A percentile compares a stretch with the other conserved stretches of the same genome.
Evolutionary conservation across 1,140 invertebrate genomes (phyloP).

Genomic region (Caerostris extrusa): DNA sequence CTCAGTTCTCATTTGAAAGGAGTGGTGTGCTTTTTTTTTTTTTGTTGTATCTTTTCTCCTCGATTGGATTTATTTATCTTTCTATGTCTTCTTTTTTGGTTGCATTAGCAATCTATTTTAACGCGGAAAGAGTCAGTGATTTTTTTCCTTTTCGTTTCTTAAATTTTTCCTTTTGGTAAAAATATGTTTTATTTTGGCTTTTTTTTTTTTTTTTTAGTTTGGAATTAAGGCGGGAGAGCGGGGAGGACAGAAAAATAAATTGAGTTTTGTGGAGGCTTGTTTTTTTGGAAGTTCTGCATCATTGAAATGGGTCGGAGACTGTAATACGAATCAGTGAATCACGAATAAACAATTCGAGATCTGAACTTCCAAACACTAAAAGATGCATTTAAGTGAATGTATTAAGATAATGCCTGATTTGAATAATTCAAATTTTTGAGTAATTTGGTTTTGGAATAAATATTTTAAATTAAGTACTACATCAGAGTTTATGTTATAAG

Average conservation of each 20-base stretch:
- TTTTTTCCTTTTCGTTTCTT: neutral
- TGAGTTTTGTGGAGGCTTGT: neutral
- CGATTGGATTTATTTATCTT: neutral
- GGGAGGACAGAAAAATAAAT: neutral
- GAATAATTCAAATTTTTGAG: too few species aligned
- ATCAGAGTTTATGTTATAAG: too few species aligned
- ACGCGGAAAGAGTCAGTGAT: neutral
- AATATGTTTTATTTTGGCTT: neutral
- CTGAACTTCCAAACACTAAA: too few species aligned
- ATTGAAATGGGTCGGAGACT: neutral
- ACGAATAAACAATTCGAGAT: too few species aligned
- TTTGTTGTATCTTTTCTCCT: neutral
- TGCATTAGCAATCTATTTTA: slow-evolving; percentile 5
- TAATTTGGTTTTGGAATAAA: too few species aligned
- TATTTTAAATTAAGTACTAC: too few species aligned
- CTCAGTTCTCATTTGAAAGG: neutral
- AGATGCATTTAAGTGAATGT: too few species aligned
- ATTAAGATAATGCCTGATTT: too few species aligned
- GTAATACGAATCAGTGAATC: too few species aligned
- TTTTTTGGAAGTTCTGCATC: neutral
- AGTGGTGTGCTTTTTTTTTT: neutral
- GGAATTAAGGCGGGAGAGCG: neutral
- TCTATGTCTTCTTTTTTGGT: neutral
- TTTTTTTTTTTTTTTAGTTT: neutral
- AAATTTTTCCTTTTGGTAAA: neutral